A percentile compares a stretch with the other conserved stretches of the same genome.
phyloP scores from a whole-genome alignment of 2,113 vertebrate genomes.

The Mastomys natalensis region DNA sequence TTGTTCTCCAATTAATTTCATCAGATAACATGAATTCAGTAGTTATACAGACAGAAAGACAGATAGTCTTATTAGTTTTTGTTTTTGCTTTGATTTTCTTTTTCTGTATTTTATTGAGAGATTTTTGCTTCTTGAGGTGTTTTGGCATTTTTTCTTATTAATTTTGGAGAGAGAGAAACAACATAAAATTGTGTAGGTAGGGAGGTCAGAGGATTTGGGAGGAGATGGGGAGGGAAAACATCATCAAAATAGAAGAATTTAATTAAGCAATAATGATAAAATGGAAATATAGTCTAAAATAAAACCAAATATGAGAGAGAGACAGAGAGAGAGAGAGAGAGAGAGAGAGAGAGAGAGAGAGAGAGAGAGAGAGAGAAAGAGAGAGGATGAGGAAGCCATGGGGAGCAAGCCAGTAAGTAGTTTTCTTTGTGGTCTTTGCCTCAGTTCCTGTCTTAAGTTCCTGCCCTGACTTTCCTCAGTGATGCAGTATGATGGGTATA shows the following conservation, averaged over 20 bases:
- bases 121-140: neutral
- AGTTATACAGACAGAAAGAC: neutral
- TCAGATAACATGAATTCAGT: conserved; percentile 41
- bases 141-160: neutral
- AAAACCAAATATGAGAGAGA: neutral
- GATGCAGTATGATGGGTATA: neutral
- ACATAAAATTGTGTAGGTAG: neutral
- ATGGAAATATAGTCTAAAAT: neutral
- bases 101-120: neutral
- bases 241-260: neutral
- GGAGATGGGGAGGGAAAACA: neutral
- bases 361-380: neutral
- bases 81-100: neutral
- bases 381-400: neutral
- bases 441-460: neutral
- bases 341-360: neutral
- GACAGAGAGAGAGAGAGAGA: neutral
- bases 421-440: neutral
- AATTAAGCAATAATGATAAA: neutral
- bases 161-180: neutral
- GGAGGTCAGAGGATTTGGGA: neutral
- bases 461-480: neutral
- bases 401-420: neutral
- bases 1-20: conserved; percentile 29
- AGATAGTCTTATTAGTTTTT: neutral